These are phyloP conservation scores for Stichodactyla mertensii DNA, from an alignment of 64 coral and sea anemone genomes.

Conservation along the genomic window DNA sequence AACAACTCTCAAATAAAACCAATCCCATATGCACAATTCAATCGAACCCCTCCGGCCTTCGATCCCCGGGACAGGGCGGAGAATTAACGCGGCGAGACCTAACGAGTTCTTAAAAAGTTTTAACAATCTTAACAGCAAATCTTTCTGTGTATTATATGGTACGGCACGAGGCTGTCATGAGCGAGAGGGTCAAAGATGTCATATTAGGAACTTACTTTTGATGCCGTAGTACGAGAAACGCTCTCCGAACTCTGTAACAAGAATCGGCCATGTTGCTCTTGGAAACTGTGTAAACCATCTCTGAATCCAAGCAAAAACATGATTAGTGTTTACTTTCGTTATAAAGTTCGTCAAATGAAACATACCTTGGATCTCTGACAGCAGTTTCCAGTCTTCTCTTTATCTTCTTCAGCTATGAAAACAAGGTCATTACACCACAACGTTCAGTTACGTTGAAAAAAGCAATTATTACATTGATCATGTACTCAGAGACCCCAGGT, in stretches of 20 bases:
- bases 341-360: neutral
- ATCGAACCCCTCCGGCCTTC: no score
- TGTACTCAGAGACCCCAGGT: neutral
- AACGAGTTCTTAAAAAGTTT: no score
- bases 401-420: conserved; percentile 52
- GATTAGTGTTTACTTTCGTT: no score
- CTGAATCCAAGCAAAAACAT: conserved; percentile 24
- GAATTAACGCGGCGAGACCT: no score
- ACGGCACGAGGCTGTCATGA: no score
- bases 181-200: no score
- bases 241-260: conserved; percentile 78
- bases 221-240: conserved; percentile 90
- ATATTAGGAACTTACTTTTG: conserved; percentile 47
- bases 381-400: conserved; percentile 27
- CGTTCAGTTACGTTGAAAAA: no score
- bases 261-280: conserved; percentile 83
- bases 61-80: neutral
- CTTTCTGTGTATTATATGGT: no score
- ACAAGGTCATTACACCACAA: neutral
- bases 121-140: no score
- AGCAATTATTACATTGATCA: neutral
- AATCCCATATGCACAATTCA: no score
- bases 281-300: conserved; percentile 75
- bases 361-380: conserved; percentile 57
- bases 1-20: no score